Conservation (phyloP, 2,113 vertebrate genomes). For the Coptodon bakossiorum region DNA sequence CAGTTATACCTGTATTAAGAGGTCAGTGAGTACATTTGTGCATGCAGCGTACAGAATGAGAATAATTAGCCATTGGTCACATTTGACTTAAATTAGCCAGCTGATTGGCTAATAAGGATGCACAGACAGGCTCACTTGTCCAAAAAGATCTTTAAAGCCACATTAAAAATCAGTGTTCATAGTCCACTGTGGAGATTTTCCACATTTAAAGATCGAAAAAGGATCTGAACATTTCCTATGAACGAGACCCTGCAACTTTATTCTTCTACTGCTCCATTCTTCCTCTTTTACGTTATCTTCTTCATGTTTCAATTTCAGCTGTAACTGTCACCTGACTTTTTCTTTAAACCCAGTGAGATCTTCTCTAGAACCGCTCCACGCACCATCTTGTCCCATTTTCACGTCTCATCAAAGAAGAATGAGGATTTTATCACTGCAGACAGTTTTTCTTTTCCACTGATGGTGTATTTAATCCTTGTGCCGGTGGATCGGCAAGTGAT, state of each 20-base stretch:
- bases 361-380: background rate
- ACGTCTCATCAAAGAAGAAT: slow-evolving; percentile 2
- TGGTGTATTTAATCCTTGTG: background rate
- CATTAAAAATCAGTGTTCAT: background rate
- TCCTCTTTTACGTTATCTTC: background rate
- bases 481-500: background rate
- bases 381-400: slow-evolving; percentile 10
- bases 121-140: background rate
- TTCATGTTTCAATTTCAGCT: background rate
- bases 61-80: background rate
- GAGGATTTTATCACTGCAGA: background rate
- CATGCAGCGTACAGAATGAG: background rate
- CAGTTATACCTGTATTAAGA: slow-evolving; percentile 5
- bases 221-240: background rate
- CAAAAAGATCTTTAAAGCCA: slow-evolving; percentile 1
- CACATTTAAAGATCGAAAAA: background rate
- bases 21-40: slow-evolving; percentile 13
- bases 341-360: background rate
- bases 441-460: background rate
- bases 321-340: background rate
- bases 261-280: background rate
- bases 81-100: background rate
- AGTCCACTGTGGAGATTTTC: background rate
- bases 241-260: background rate
- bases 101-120: slow-evolving; percentile 20